Evolutionary conservation across 2,113 vertebrate species (phyloP), one percentile per base, ranked within the genome.

Genomic region (Antennarius striatus): DNA sequence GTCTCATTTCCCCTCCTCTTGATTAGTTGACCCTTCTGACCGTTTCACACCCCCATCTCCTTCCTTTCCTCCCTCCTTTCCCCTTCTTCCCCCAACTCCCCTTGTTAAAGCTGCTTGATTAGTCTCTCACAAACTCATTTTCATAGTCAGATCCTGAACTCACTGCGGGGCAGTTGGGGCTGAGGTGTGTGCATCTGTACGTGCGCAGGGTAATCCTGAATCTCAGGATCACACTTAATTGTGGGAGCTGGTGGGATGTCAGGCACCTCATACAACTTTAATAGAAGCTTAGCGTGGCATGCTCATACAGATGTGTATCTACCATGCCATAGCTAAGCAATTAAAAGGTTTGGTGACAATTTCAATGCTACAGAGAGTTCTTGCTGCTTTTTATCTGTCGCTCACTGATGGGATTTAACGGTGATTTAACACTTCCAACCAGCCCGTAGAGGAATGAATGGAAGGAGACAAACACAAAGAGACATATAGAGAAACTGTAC

Each of bases 11-110:
- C 84, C 71, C 81, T 84, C 61, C 68, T 85, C 84, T 85, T 87
- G 86, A 85, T 90, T 88, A 88, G 84, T 88, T 85, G 83, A 84
- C 90, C 86, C 77, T 79, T 87, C 79, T 86, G 83, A 86, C 89
- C 83, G 47, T 76, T 86, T 81, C 75, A 56, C 78, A 68, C 32
- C 73, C 58, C 30, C 58, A 36, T 48, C 70, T 54, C 51, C 64
- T 16, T 48, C 53, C 15, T 16, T 32, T 39, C 49, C 22, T 28
- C 63, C 39, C 36, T 58, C 49, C 16, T 36, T 36, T 36, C 32
- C 32, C 32, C 32, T 36, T 36, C 45, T 52, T 42, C 59, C 55
- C 47, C 63, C 3, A 1, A 51, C 73, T 79, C 64, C 73, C 59
- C 80, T 89, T 87, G 84, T 88, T 88, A 86, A 22, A 87, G 84